These are phyloP conservation scores for Mya arenaria DNA, from an alignment of 1,140 invertebrate species.

Conservation along the genomic window DNA sequence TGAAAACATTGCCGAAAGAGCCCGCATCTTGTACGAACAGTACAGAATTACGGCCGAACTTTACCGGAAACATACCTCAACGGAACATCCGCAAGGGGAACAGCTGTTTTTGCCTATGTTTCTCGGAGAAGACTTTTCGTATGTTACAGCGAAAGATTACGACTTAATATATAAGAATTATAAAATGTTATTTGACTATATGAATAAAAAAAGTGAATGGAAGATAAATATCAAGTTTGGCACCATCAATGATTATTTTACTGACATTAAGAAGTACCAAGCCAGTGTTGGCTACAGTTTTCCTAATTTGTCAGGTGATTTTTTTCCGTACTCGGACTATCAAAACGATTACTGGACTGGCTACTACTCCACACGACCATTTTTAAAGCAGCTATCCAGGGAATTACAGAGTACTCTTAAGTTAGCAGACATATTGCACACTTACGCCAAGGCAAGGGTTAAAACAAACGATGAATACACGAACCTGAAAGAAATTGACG, in stretches of 20 bases:
- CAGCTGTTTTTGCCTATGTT: constrained; percentile 91
- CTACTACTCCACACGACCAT: constrained; percentile 95
- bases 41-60: constrained; percentile 80
- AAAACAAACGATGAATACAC: too few relatives aligned
- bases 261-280: constrained; percentile 81
- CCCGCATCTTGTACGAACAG: constrained; percentile 24
- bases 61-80: constrained; percentile 89
- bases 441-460: too few relatives aligned
- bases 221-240: constrained; percentile 94
- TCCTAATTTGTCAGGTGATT: constrained; percentile 93
- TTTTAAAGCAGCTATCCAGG: constrained; percentile 91
- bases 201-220: constrained; percentile 87
- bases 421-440: constrained; percentile 83
- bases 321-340: constrained; percentile 97
- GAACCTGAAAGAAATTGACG: too few relatives aligned
- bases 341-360: constrained; percentile 98
- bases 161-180: constrained; percentile 87
- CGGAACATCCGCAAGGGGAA: constrained; percentile 92
- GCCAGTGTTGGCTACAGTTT: constrained; percentile 82
- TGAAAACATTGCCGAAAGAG: constrained; percentile 3
- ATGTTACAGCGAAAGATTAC: constrained; percentile 92
- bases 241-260: constrained; percentile 95
- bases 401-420: constrained; percentile 92
- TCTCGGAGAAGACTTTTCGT: constrained; percentile 97
- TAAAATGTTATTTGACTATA: constrained; percentile 94